Conservation (phyloP, 1,140 invertebrate genomes). For the Apocrypta bakeri region DNA sequence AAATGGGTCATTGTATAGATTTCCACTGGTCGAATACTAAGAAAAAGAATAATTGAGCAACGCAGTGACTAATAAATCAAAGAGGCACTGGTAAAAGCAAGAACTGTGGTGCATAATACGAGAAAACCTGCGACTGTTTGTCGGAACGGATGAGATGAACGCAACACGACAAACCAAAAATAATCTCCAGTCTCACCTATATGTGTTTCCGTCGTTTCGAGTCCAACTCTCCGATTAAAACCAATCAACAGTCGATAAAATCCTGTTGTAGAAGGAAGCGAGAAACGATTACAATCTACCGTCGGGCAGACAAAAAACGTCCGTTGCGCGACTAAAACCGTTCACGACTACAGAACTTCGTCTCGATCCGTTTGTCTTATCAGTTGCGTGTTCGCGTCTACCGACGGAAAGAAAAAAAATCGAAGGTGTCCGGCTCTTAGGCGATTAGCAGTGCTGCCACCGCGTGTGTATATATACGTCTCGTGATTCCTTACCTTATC, state of each 20-base stretch:
- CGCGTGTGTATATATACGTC: too few species aligned
- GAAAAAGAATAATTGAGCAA: neutral
- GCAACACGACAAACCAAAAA: too few species aligned
- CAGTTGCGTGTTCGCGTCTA: neutral
- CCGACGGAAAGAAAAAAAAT: neutral
- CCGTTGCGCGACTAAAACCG: neutral
- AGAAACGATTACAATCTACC: neutral
- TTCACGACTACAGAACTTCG: neutral
- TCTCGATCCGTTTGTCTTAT: neutral
- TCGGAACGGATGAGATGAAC: too few species aligned
- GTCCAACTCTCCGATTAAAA: neutral
- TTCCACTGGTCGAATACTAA: neutral
- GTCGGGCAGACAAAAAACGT: neutral
- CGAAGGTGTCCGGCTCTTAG: too few species aligned
- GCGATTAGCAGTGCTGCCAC: neutral
- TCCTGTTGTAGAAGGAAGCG: neutral
- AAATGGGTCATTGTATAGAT: constrained; percentile 18
- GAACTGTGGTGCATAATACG: too few species aligned
- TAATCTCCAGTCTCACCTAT: neutral
- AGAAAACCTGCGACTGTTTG: too few species aligned
- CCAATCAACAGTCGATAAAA: neutral
- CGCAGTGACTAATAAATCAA: too few species aligned
- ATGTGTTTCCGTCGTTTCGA: neutral
- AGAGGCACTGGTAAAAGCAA: too few species aligned
- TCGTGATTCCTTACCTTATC: constrained; percentile 31